phyloP scores from a whole-genome alignment of 2,113 vertebrate genomes.

The Vireo altiloquus region DNA sequence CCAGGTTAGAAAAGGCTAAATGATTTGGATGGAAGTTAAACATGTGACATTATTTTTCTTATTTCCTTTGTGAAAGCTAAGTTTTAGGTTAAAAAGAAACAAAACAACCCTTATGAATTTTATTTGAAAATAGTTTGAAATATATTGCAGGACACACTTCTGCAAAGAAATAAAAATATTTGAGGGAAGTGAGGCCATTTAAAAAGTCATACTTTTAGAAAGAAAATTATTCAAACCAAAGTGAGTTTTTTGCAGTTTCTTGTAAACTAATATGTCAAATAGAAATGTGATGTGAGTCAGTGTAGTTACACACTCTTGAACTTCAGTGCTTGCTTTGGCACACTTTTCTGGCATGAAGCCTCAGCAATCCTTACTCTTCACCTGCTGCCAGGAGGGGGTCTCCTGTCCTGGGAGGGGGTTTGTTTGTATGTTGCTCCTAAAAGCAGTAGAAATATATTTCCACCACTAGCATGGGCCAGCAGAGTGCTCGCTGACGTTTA shows the following conservation, averaged over 20 bases:
- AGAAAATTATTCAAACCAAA: background rate
- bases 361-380: background rate
- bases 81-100: background rate
- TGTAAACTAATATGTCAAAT: background rate
- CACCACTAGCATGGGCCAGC: background rate
- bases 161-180: background rate
- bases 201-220: background rate
- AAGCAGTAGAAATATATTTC: background rate
- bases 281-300: background rate
- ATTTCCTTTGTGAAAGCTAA: background rate
- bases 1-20: background rate
- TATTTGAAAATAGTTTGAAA: background rate
- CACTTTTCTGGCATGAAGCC: background rate
- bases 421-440: background rate
- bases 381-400: background rate
- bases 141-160: background rate
- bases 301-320: background rate
- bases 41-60: background rate
- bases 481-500: background rate
- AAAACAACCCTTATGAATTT: background rate
- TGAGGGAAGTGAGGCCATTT: background rate
- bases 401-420: background rate
- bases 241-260: background rate
- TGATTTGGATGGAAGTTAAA: background rate
- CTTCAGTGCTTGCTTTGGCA: background rate